A percentile compares a stretch with the other conserved stretches of the same genome.
These are phyloP conservation scores for Vireo griseus DNA, from an alignment of 2,797 vertebrate species.

Conservation along the genomic window DNA sequence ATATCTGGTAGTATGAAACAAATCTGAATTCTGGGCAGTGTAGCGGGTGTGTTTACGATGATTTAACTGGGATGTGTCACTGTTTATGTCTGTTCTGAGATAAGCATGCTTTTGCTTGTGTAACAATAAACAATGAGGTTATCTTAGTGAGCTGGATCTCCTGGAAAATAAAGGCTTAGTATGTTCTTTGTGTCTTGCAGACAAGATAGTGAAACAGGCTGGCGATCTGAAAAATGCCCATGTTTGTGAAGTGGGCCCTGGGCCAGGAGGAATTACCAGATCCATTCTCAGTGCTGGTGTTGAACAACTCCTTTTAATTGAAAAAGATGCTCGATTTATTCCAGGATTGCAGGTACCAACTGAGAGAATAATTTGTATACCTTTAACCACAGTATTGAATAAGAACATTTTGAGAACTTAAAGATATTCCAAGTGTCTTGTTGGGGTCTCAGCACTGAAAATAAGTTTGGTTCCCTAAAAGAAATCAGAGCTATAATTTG, in stretches of 20 bases:
- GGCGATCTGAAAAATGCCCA: slow-evolving; percentile 81
- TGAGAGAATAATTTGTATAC: neutral
- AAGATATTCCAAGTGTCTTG: neutral
- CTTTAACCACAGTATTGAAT: neutral
- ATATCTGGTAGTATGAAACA: neutral
- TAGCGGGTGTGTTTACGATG: neutral
- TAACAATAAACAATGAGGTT: slow-evolving; percentile 31
- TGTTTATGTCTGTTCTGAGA: slow-evolving; percentile 19
- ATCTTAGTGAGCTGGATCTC: neutral
- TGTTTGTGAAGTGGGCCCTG: slow-evolving; percentile 95
- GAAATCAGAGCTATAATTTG: neutral
- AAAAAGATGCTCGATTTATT: slow-evolving; percentile 93
- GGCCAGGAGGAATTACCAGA: slow-evolving; percentile 93
- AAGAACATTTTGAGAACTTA: neutral
- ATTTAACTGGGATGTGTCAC: neutral
- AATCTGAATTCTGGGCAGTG: neutral
- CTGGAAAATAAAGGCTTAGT: neutral
- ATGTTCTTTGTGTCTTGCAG: slow-evolving; percentile 72
- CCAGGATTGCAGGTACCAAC: slow-evolving; percentile 88
- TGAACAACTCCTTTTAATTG: slow-evolving; percentile 86
- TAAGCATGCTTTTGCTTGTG: neutral
- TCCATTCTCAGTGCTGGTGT: slow-evolving; percentile 87
- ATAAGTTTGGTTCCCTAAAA: neutral
- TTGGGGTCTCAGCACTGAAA: neutral
- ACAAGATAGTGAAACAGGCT: slow-evolving; percentile 92